Evolutionary conservation across 2,797 vertebrate species (phyloP).

Genomic region (Decapterus maruadsi): DNA sequence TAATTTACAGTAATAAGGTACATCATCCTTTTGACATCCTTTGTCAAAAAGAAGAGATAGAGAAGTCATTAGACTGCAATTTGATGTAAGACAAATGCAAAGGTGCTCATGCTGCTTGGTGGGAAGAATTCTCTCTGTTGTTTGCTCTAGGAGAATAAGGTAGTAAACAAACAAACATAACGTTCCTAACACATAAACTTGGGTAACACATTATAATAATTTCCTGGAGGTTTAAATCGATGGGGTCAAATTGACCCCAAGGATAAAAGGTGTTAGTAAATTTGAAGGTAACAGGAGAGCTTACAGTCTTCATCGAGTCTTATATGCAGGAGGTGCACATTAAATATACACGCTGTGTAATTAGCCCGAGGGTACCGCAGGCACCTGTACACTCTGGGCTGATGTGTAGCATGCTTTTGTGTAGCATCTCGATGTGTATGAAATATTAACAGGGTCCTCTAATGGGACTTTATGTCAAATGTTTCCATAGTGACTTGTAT

Average conservation of each 20-base stretch:
- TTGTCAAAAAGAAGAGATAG: not conserved
- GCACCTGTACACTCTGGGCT: conserved; percentile 14
- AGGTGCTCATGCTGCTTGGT: not conserved
- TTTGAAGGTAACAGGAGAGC: too few species aligned
- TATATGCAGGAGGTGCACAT: conserved; percentile 34
- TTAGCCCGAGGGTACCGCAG: conserved; percentile 40
- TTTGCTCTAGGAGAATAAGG: not conserved
- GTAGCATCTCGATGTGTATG: conserved; percentile 35
- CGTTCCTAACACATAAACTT: too few species aligned
- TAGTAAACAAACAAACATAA: too few species aligned
- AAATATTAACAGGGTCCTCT: conserved; percentile 54
- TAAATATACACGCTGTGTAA: conserved; percentile 40
- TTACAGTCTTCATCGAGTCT: not conserved
- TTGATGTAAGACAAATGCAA: not conserved
- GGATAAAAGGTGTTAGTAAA: too few species aligned
- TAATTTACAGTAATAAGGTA: not conserved
- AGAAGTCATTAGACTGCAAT: not conserved
- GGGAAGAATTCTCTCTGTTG: not conserved
- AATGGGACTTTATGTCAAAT: conserved; percentile 39
- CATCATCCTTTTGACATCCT: not conserved
- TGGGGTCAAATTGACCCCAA: too few species aligned
- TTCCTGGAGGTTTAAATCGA: too few species aligned
- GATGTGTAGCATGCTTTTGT: conserved; percentile 26
- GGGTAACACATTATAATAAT: too few species aligned
- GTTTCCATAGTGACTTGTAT: conserved; percentile 7